Conservation (phyloP, 2,797 vertebrate species). For the Esox lucius region DNA sequence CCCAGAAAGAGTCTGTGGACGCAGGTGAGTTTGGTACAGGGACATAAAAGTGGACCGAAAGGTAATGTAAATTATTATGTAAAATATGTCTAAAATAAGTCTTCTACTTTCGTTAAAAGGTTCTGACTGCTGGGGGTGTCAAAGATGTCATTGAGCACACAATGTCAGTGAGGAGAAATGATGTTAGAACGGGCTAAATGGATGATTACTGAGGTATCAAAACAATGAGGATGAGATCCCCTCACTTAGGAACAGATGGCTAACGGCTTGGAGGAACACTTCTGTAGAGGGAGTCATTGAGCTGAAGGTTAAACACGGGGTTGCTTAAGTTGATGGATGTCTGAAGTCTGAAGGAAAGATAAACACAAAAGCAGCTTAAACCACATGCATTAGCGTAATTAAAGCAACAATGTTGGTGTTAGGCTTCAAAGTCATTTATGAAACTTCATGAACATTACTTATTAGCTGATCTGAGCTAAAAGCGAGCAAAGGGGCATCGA, state of each 20-base stretch:
- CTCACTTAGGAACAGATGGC: constrained; percentile 41
- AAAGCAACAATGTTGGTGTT: constrained; percentile 9
- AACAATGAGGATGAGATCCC: constrained; percentile 39
- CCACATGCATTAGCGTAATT: not conserved
- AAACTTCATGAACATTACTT: constrained; percentile 37
- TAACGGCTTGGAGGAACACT: constrained; percentile 16
- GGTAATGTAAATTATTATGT: too few relatives aligned
- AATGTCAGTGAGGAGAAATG: constrained; percentile 46
- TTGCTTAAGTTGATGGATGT: not conserved
- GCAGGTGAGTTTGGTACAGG: too few relatives aligned
- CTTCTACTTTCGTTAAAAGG: too few relatives aligned
- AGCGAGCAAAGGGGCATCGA: constrained; percentile 55
- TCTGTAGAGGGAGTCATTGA: constrained; percentile 27
- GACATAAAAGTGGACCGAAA: too few relatives aligned
- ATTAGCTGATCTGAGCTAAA: constrained; percentile 17
- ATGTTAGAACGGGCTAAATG: constrained; percentile 61
- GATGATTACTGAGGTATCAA: constrained; percentile 39
- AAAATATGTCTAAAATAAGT: too few relatives aligned
- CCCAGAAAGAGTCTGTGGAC: too few relatives aligned
- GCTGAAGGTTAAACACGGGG: constrained; percentile 32
- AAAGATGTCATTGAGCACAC: constrained; percentile 47
- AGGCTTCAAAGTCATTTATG: constrained; percentile 51
- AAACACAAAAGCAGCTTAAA: not conserved
- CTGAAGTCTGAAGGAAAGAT: not conserved
- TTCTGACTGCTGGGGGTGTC: constrained; percentile 53